Conservation (phyloP, 2,888 invertebrate species). For the Hypsopygia costalis region DNA sequence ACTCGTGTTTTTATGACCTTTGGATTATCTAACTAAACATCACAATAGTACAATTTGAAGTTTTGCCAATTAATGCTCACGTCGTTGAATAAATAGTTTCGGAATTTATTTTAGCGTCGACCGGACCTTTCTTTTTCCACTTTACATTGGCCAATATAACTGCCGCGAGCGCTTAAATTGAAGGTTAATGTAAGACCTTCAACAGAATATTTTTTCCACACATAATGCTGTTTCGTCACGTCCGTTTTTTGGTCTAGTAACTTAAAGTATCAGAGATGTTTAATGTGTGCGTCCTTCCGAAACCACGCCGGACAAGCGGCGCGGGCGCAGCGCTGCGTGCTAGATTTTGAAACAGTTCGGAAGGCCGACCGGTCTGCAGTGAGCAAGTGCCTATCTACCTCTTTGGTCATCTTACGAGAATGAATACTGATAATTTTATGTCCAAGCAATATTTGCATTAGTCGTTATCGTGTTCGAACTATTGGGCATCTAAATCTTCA, state of each 20-base stretch:
- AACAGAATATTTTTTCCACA: background rate
- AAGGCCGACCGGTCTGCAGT: slow-evolving; percentile 23
- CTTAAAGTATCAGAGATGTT: background rate
- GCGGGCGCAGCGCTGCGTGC: slow-evolving; percentile 11
- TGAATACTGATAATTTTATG: slow-evolving; percentile 1
- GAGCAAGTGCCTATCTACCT: slow-evolving; percentile 8
- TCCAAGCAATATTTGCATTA: too few relatives aligned
- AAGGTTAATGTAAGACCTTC: slow-evolving; percentile 6
- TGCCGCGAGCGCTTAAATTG: slow-evolving; percentile 4
- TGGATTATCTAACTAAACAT: too few relatives aligned
- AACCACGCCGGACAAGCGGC: slow-evolving; percentile 13
- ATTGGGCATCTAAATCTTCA: too few relatives aligned
- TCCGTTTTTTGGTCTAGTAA: slow-evolving; percentile 7
- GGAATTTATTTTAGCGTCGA: too few relatives aligned
- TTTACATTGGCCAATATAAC: background rate
- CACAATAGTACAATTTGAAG: too few relatives aligned
- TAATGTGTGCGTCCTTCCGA: slow-evolving; percentile 18
- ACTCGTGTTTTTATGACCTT: too few relatives aligned
- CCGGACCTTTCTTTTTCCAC: too few relatives aligned
- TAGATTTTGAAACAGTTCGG: slow-evolving; percentile 20
- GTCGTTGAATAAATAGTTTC: too few relatives aligned
- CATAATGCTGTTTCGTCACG: slow-evolving; percentile 2
- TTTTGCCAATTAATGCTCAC: too few relatives aligned
- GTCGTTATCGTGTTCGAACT: too few relatives aligned
- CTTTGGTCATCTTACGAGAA: slow-evolving; percentile 6